These are phyloP conservation scores for Orthosia cruda DNA, from an alignment of 2,888 invertebrate genomes.

Conservation along the genomic window DNA sequence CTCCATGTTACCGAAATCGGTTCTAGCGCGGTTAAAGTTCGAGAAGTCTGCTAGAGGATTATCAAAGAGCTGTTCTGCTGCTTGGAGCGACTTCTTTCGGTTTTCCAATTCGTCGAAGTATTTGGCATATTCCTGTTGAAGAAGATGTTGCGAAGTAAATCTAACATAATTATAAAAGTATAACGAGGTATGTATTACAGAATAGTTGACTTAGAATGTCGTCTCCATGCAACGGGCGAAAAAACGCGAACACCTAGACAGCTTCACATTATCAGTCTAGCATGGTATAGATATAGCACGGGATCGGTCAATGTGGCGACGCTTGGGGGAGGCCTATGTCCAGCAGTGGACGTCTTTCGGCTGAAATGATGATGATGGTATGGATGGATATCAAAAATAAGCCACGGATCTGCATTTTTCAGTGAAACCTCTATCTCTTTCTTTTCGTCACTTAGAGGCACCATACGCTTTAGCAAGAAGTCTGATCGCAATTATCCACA, in stretches of 20 bases:
- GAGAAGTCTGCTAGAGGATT: slow-evolving; percentile 96
- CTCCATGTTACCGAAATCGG: slow-evolving; percentile 94
- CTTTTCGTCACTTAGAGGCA: background rate
- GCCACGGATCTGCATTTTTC: background rate
- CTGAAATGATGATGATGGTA: too few species aligned
- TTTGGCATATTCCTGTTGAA: slow-evolving; percentile 91
- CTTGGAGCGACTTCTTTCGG: slow-evolving; percentile 91
- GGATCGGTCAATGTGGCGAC: too few species aligned
- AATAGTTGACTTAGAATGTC: too few species aligned
- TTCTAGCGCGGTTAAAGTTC: slow-evolving; percentile 93
- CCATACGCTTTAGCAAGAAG: background rate
- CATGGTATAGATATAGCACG: too few species aligned
- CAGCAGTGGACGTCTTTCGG: too few species aligned
- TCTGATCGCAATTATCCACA: background rate
- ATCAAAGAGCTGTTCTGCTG: slow-evolving; percentile 97
- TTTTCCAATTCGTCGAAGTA: slow-evolving; percentile 93
- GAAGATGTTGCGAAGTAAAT: background rate
- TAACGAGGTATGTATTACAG: too few species aligned
- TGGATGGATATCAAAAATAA: too few species aligned
- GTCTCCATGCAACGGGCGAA: background rate
- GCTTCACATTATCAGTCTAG: background rate
- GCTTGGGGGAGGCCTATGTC: too few species aligned
- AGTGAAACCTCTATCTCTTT: background rate
- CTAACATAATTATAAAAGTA: too few species aligned
- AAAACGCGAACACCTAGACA: background rate